Evolutionary conservation across 2,888 invertebrate species (phyloP).

Genomic region (Panzeria rudis): DNA sequence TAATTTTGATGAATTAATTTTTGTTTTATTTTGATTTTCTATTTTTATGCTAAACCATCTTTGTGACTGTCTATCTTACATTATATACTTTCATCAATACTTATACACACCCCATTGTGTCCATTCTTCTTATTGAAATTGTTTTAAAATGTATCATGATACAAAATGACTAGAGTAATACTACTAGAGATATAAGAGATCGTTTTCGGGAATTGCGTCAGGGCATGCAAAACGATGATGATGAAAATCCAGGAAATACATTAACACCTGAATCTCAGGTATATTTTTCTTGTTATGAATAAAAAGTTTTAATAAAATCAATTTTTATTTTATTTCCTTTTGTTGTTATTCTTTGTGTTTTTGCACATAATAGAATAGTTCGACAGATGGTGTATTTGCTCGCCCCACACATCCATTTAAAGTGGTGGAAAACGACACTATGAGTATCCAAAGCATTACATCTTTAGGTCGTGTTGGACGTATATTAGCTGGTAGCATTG

Average conservation of each 20-base stretch:
- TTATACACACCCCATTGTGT: slow-evolving; percentile 37
- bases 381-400: slow-evolving; percentile 90
- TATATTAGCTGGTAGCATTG: slow-evolving; percentile 89
- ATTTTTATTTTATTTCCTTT: slow-evolving; percentile 43
- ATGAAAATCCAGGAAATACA: slow-evolving; percentile 87
- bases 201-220: slow-evolving; percentile 93
- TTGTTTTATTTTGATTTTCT: slow-evolving; percentile 60
- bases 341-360: slow-evolving; percentile 32
- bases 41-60: slow-evolving; percentile 59
- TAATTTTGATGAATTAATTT: slow-evolving; percentile 30
- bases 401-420: slow-evolving; percentile 91
- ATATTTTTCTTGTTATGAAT: slow-evolving; percentile 72
- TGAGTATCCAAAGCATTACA: slow-evolving; percentile 94
- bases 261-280: slow-evolving; percentile 91
- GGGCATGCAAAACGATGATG: slow-evolving; percentile 94
- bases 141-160: slow-evolving; percentile 26
- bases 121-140: slow-evolving; percentile 27
- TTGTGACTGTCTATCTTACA: slow-evolving; percentile 52
- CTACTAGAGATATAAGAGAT: slow-evolving; percentile 84
- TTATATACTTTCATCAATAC: slow-evolving; percentile 33
- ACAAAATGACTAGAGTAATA: slow-evolving; percentile 58
- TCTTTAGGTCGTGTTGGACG: slow-evolving; percentile 93
- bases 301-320: slow-evolving; percentile 15
- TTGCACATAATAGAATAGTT: slow-evolving; percentile 83
- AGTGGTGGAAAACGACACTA: slow-evolving; percentile 94